Evolutionary conservation across 2,888 invertebrate genomes (phyloP).

Genomic region (Nowickia ferox): DNA sequence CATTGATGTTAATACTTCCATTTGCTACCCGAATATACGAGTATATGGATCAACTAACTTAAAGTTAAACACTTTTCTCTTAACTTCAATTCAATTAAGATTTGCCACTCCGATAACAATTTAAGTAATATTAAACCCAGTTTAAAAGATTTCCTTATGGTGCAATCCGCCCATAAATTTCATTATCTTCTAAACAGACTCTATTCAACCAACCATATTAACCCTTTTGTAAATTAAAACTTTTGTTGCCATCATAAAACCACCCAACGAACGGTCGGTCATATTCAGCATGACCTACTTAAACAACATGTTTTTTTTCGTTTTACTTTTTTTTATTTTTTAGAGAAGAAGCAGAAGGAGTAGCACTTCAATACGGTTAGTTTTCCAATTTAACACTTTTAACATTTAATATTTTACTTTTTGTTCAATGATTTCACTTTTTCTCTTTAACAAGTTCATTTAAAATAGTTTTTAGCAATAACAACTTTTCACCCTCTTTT

Average conservation of each 20-base stretch:
- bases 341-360: background rate
- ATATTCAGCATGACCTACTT: conserved; percentile 33
- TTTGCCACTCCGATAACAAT: no score
- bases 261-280: conserved; percentile 1
- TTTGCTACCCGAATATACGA: no score
- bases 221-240: conserved; percentile 11
- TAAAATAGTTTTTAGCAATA: conserved; percentile 5
- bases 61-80: no score
- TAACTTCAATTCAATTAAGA: no score
- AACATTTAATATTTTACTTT: conserved; percentile 36
- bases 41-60: no score
- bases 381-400: conserved; percentile 36
- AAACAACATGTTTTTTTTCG: background rate
- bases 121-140: no score
- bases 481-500: conserved; percentile 3
- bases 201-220: background rate
- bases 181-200: background rate
- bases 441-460: conserved; percentile 43
- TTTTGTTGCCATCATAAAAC: conserved; percentile 17
- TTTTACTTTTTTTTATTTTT: background rate
- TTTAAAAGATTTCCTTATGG: background rate
- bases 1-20: no score
- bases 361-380: background rate
- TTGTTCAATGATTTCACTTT: conserved; percentile 29
- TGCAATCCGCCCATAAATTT: background rate